These are phyloP conservation scores for Leptopilina boulardi DNA, from an alignment of 1,140 invertebrate species.

Conservation along the genomic window DNA sequence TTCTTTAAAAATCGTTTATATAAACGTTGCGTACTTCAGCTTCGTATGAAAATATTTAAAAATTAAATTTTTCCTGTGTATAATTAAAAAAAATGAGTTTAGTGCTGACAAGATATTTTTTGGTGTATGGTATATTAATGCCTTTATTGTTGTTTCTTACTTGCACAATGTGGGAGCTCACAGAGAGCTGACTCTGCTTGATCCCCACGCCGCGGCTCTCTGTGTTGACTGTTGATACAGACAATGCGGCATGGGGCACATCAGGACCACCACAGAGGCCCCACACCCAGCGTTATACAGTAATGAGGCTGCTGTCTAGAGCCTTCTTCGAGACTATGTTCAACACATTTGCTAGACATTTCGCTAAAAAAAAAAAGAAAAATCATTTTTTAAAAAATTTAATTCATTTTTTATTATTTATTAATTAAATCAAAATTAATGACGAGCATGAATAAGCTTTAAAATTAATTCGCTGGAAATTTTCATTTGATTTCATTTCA, in stretches of 20 bases:
- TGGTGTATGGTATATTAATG: too few species aligned
- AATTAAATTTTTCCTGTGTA: too few species aligned
- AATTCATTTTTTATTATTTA: too few species aligned
- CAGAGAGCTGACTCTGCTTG: conserved; percentile 86
- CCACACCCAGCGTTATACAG: conserved; percentile 95
- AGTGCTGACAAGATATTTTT: not conserved
- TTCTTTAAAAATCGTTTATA: too few species aligned
- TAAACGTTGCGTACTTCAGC: too few species aligned
- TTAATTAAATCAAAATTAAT: too few species aligned
- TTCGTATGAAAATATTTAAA: too few species aligned
- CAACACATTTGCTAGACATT: conserved; percentile 69
- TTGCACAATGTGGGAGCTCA: conserved; percentile 77
- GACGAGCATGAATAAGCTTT: too few species aligned
- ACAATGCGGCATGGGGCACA: conserved; percentile 89
- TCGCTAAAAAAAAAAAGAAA: conserved; percentile 63
- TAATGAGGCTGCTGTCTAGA: conserved; percentile 76
- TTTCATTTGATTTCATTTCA: too few species aligned
- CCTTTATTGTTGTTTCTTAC: conserved; percentile 60
- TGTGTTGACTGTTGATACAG: conserved; percentile 81
- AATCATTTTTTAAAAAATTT: too few species aligned
- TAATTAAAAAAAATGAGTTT: conserved; percentile 20
- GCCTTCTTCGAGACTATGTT: conserved; percentile 70
- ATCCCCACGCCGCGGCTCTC: conserved; percentile 89
- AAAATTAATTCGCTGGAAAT: too few species aligned
- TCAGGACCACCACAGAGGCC: conserved; percentile 99